phyloP scores from a whole-genome alignment of 2,113 vertebrate genomes.

The Vireo altiloquus region DNA sequence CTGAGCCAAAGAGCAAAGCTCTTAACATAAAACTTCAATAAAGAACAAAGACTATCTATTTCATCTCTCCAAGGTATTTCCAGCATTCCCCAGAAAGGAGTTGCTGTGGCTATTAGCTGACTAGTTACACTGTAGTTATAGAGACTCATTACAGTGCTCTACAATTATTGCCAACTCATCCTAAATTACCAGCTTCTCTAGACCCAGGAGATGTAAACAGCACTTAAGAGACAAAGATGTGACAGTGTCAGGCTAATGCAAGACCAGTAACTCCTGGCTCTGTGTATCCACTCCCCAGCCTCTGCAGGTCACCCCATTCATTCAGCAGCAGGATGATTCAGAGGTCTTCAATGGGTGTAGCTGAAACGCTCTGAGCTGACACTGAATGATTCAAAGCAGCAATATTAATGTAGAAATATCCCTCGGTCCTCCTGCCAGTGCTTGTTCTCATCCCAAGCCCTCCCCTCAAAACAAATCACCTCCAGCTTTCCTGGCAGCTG shows the following conservation, averaged over 20 bases:
- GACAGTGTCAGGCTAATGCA: background rate
- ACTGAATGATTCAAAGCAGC: background rate
- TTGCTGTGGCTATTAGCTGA: slow-evolving; percentile 20
- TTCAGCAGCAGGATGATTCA: background rate
- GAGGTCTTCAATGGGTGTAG: background rate
- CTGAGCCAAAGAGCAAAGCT: slow-evolving; percentile 4
- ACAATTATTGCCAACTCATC: slow-evolving; percentile 52
- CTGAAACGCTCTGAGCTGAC: background rate
- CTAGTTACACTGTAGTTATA: background rate
- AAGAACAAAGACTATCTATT: slow-evolving; percentile 30
- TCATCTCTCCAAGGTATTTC: background rate
- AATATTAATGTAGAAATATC: background rate
- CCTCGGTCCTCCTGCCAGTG: background rate
- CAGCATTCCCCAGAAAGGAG: background rate
- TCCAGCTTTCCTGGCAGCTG: background rate
- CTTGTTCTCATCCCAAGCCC: background rate
- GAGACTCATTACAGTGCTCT: slow-evolving; percentile 4
- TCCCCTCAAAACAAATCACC: background rate
- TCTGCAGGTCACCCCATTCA: background rate
- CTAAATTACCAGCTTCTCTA: slow-evolving; percentile 44
- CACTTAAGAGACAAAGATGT: background rate
- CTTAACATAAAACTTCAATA: slow-evolving; percentile 3
- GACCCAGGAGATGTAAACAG: slow-evolving; percentile 8
- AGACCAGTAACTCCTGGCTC: background rate
- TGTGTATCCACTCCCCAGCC: background rate